Percentiles rank a stretch among this genome's conserved stretches.
These are phyloP conservation scores for fruit fly (Drosophila melanogaster) DNA, from an alignment of 1,140 invertebrate species.

Conservation along the genomic window Release_6_plus_ISO1_MT NC_004354.4:21558501-21559000, in stretches of 20 bases:
- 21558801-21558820: constrained; percentile 25
- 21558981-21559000: too few species aligned
- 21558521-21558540: background rate
- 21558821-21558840: constrained; percentile 4
- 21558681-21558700: constrained; percentile 64
- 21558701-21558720: constrained; percentile 18
- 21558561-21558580: constrained; percentile 2
- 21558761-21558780: constrained; percentile 1
- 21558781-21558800: constrained; percentile 7
- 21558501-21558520: background rate
- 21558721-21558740: background rate
- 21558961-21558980: too few species aligned
- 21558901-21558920: background rate
- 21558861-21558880: background rate
- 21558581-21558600: background rate
- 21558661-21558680: constrained; percentile 74
- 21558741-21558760: background rate
- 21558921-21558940: background rate
- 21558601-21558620: constrained; percentile 26
- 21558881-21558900: background rate
- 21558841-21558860: constrained; percentile 1
- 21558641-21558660: constrained; percentile 62
- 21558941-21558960: background rate
- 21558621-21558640: constrained; percentile 38
- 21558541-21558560: constrained; percentile 2